Evolutionary conservation across 2,888 invertebrate species (phyloP).

Genomic region (Cheilosia scutellata): DNA sequence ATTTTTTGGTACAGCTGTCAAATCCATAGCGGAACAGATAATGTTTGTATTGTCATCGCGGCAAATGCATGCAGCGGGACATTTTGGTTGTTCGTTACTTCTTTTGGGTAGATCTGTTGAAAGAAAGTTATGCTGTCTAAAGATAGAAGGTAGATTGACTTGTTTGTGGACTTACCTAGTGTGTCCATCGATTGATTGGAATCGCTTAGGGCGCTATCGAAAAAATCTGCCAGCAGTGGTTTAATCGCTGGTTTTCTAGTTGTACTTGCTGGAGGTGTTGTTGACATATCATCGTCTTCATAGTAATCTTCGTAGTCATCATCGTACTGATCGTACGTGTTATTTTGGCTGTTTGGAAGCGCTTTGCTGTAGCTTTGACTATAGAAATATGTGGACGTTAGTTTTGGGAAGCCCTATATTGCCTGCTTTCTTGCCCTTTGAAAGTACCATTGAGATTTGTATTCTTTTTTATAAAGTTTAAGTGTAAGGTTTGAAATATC

Average conservation of each 20-base stretch:
- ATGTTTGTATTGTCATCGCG: conserved; percentile 81
- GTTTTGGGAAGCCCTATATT: conserved; percentile 6
- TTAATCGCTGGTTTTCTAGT: conserved; percentile 76
- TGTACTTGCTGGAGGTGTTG: conserved; percentile 65
- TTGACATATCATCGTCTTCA: conserved; percentile 70
- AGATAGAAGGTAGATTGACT: background rate
- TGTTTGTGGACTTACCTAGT: conserved; percentile 38
- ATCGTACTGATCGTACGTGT: conserved; percentile 78
- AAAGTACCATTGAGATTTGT: conserved; percentile 59
- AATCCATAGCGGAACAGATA: conserved; percentile 85
- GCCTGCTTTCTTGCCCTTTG: conserved; percentile 43
- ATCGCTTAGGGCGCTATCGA: conserved; percentile 60
- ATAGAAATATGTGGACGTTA: conserved; percentile 27
- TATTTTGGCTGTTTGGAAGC: conserved; percentile 77
- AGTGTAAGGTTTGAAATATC: too few species aligned
- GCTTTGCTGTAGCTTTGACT: conserved; percentile 79
- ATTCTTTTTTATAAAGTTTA: too few species aligned
- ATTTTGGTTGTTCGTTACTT: conserved; percentile 81
- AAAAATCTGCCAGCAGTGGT: conserved; percentile 69
- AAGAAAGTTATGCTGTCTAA: background rate
- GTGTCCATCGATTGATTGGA: conserved; percentile 55
- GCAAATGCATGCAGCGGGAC: conserved; percentile 82
- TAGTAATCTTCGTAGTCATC: conserved; percentile 78
- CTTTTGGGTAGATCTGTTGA: conserved; percentile 79
- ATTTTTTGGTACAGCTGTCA: conserved; percentile 85